Evolutionary conservation across 2,113 vertebrate species (phyloP).

Genomic region (Leptobrachium leishanense): DNA sequence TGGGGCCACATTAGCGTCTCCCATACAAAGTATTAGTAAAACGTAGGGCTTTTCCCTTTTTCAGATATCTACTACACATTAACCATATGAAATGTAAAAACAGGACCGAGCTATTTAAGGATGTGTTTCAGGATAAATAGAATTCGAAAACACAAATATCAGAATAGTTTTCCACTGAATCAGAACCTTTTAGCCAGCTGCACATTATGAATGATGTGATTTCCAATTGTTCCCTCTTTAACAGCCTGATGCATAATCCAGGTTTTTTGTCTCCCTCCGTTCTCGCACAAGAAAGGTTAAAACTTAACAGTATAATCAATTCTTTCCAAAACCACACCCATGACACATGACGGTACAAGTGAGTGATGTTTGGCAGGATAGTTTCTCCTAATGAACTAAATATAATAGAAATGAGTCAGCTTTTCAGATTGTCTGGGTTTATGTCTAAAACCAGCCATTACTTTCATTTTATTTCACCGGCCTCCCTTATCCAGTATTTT

Average conservation of each 20-base stretch:
- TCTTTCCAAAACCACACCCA: conserved; percentile 30
- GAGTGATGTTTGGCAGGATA: conserved; percentile 36
- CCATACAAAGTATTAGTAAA: too few species aligned
- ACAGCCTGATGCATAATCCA: not conserved
- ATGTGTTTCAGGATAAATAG: too few species aligned
- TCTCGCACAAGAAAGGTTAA: conserved; percentile 5
- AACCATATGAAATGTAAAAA: too few species aligned
- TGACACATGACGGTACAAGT: conserved; percentile 17
- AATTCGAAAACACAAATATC: not conserved
- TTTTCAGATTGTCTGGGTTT: conserved; percentile 38
- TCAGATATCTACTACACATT: too few species aligned
- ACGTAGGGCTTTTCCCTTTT: too few species aligned
- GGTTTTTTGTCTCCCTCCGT: not conserved
- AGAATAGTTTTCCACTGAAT: not conserved
- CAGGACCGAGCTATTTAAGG: too few species aligned
- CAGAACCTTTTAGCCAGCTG: not conserved
- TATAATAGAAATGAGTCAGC: conserved; percentile 34
- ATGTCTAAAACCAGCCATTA: conserved; percentile 19
- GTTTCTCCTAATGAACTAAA: conserved; percentile 17
- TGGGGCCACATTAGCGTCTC: too few species aligned
- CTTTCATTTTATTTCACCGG: conserved; percentile 29
- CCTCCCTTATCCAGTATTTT: not conserved
- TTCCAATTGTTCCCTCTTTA: not conserved
- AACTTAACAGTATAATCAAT: conserved; percentile 23
- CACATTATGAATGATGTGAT: not conserved